Evolutionary conservation across 1,140 invertebrate genomes (phyloP).

Genomic region (Platyscapa corneri): DNA sequence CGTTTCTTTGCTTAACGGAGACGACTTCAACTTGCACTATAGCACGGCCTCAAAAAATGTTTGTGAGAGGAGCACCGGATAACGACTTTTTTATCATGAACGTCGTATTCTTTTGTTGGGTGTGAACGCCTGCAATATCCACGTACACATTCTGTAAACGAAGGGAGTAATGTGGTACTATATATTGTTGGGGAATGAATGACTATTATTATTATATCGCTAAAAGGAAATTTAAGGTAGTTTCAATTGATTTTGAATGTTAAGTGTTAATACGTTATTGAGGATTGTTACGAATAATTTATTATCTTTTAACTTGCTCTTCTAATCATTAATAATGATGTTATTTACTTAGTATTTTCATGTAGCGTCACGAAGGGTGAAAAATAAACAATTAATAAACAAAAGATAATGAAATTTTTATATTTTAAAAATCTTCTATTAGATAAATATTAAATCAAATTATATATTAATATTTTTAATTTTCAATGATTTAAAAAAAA

Average conservation of each 20-base stretch:
- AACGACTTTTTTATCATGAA: constrained; percentile 42
- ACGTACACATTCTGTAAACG: not conserved
- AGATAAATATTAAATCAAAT: too few relatives aligned
- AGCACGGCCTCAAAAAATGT: constrained; percentile 4
- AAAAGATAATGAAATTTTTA: too few relatives aligned
- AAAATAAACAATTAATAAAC: too few relatives aligned
- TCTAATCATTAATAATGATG: too few relatives aligned
- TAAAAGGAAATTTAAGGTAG: not conserved
- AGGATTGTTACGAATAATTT: not conserved
- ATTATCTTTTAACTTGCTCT: too few relatives aligned
- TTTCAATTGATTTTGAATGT: not conserved
- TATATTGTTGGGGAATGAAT: not conserved
- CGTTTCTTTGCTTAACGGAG: constrained; percentile 38
- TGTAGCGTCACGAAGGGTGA: too few relatives aligned
- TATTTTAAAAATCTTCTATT: too few relatives aligned
- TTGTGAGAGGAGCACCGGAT: constrained; percentile 10
- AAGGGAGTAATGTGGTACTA: not conserved
- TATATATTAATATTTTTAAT: too few relatives aligned
- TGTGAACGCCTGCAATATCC: constrained; percentile 11
- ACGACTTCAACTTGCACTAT: constrained; percentile 6
- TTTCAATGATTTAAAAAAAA: too few relatives aligned
- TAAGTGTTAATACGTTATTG: not conserved
- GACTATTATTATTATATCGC: not conserved
- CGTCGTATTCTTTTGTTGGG: constrained; percentile 38
- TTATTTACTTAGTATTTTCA: too few relatives aligned